Evolutionary conservation across 2,888 invertebrate species (phyloP).

Genomic region (Pediacus dermestoides): DNA sequence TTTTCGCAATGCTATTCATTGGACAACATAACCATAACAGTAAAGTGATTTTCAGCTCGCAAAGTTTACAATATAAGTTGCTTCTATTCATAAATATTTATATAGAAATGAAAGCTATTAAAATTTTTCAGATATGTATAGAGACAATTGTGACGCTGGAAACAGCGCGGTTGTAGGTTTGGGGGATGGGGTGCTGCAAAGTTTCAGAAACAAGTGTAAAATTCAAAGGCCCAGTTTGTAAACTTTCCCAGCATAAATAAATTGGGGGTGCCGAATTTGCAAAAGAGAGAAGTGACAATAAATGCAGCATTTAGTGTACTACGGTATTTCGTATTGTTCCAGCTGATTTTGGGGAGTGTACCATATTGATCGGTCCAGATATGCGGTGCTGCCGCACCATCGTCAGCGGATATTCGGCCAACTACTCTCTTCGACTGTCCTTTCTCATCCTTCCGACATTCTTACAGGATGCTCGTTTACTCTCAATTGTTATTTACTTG

Average conservation of each 20-base stretch:
- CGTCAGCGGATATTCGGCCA: slow-evolving; percentile 38
- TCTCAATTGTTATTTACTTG: neutral
- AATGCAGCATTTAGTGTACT: slow-evolving; percentile 25
- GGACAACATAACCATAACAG: too few relatives aligned
- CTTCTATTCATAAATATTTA: too few relatives aligned
- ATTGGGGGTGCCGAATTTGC: slow-evolving; percentile 6
- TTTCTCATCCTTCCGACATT: slow-evolving; percentile 1
- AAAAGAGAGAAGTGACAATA: slow-evolving; percentile 22
- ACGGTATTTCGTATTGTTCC: slow-evolving; percentile 32
- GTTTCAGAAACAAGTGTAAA: slow-evolving; percentile 30
- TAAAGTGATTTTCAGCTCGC: too few relatives aligned
- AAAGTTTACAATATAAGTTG: too few relatives aligned
- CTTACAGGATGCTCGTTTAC: slow-evolving; percentile 3
- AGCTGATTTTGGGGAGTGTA: slow-evolving; percentile 38
- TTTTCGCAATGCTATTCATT: too few relatives aligned
- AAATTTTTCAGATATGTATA: too few relatives aligned
- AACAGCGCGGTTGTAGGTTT: too few relatives aligned
- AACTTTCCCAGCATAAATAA: slow-evolving; percentile 9
- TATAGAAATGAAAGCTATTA: too few relatives aligned
- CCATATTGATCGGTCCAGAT: slow-evolving; percentile 41
- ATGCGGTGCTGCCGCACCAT: slow-evolving; percentile 40
- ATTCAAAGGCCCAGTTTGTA: slow-evolving; percentile 28
- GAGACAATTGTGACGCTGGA: too few relatives aligned
- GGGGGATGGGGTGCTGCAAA: too few relatives aligned
- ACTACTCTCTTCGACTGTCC: slow-evolving; percentile 25